These are phyloP conservation scores for Lasioglossum zephyrum DNA, from an alignment of 2,888 invertebrate species.

Conservation along the genomic window DNA sequence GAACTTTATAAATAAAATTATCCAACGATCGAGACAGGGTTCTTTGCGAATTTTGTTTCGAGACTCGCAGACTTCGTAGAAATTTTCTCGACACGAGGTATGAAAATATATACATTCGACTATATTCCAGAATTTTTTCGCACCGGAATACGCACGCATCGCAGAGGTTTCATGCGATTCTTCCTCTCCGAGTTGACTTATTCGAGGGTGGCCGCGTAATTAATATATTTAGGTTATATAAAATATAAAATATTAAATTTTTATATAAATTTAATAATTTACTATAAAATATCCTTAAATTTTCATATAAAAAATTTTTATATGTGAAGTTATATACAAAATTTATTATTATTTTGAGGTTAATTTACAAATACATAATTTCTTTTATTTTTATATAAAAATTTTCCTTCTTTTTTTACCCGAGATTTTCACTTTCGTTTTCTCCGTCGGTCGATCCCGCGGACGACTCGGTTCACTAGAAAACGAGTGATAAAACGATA, in stretches of 20 bases:
- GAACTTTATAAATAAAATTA: neutral
- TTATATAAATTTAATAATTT: too few species aligned
- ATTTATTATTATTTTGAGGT: too few species aligned
- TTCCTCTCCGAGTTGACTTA: neutral
- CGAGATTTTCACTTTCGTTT: neutral
- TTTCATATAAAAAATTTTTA: too few species aligned
- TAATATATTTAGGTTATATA: neutral
- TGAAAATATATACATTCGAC: neutral
- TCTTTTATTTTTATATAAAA: too few species aligned
- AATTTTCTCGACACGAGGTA: too few species aligned
- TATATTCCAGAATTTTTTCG: neutral
- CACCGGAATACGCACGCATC: neutral
- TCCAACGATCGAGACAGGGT: neutral
- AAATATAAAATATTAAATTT: too few species aligned
- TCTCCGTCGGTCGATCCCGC: conserved; percentile 21
- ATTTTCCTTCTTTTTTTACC: too few species aligned
- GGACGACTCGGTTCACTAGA: conserved; percentile 39
- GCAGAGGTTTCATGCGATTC: neutral
- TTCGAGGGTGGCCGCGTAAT: neutral
- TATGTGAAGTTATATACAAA: too few species aligned
- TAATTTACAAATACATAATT: too few species aligned
- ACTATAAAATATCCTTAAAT: too few species aligned
- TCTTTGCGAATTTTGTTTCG: neutral
- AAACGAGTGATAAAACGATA: conserved; percentile 50
- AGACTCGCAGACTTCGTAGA: neutral